Evolutionary conservation across 2,113 vertebrate genomes (phyloP).

Genomic region (Ictalurus punctatus): DNA sequence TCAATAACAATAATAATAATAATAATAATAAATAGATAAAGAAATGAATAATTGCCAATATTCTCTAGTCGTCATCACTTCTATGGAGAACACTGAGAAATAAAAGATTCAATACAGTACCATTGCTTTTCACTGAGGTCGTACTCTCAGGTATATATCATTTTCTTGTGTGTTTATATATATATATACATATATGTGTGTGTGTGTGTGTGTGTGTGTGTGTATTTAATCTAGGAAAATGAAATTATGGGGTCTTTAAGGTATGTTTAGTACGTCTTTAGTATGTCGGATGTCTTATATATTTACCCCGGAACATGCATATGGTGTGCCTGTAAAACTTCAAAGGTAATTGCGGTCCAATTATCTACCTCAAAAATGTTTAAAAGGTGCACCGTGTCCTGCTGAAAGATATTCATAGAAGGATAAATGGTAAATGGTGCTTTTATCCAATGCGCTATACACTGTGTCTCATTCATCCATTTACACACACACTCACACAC

Average conservation of each 20-base stretch:
- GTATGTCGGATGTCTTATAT: neutral
- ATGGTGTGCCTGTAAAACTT: neutral
- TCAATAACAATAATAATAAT: neutral
- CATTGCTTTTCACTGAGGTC: neutral
- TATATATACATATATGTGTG: too few relatives aligned
- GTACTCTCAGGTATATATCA: neutral
- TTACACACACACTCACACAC: too few relatives aligned
- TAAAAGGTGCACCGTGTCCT: neutral
- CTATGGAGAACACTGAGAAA: neutral
- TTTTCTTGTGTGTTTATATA: too few relatives aligned
- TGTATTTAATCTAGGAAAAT: neutral
- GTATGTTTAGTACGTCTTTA: neutral
- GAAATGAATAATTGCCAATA: neutral
- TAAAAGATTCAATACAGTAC: neutral
- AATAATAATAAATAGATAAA: neutral
- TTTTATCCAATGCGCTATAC: too few relatives aligned
- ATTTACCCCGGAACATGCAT: neutral
- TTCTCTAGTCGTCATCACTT: neutral
- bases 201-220: neutral
- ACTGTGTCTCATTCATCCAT: too few relatives aligned
- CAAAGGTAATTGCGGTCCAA: neutral
- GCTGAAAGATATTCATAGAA: neutral
- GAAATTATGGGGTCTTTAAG: neutral
- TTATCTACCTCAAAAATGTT: neutral
- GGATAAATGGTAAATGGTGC: too few relatives aligned